Evolutionary conservation across 2,888 invertebrate genomes (phyloP), one percentile per base, ranked within the genome.

Genomic region (Incurvaria masculella): DNA sequence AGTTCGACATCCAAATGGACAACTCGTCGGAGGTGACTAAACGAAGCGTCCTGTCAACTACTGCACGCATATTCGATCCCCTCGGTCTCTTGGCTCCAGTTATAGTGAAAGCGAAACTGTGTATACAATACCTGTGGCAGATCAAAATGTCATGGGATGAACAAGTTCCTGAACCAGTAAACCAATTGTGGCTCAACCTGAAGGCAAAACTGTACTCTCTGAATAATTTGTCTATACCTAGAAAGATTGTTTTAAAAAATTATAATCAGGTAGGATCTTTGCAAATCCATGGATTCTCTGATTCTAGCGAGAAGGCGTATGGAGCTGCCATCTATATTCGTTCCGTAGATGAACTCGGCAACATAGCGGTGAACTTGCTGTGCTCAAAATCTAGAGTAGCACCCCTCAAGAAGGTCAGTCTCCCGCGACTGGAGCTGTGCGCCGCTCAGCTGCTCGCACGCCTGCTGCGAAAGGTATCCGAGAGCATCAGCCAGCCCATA

Each of bases 401-500:
- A 14, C 42, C 46, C 3, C 2, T 16, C 8, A 47, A 47, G 14
- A 47, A 47, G 19, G 18, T 47, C 2, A 21, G 42, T 2, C n/a
- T 47, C n/a, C 47, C 42, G 26, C 16, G 47, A 20, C 18, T 47
- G 11, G 47, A 47, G 33, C 16, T 46, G 5, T 23, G 23, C 23
- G 10, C 6, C 5, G 23, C 23, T 6, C 10, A 6, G 23, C 23
- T 23, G 5, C 33, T 47, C 8, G 21, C 42, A 2, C 41, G 42
- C 4, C 17, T 47, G n/a, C 26, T 47, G 42, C 18, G 27, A 2
- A 47, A 39, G 21, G 33, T 42, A 17, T 26, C 6, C 5, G 23
- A 23, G 6, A 23, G 23, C 23, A 6, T 23, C 6, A 10, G 6
- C 6, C 5, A 6, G 10, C 10, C 23, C 6, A 23, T 23, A 5